These are phyloP conservation scores for Rissa tridactyla DNA, from an alignment of 2,113 vertebrate species.

Conservation along the genomic window DNA sequence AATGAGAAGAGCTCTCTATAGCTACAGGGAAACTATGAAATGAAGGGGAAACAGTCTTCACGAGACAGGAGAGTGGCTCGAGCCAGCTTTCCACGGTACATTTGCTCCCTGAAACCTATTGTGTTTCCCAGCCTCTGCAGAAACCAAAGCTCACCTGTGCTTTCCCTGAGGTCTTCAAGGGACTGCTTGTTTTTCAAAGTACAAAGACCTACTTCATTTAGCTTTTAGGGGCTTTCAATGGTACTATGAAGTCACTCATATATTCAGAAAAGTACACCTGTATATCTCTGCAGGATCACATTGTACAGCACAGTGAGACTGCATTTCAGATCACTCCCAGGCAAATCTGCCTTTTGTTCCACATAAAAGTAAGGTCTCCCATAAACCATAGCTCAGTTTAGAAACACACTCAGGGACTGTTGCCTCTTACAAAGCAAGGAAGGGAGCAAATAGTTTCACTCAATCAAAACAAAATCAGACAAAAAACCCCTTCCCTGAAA, in stretches of 20 bases:
- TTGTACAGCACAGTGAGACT: background rate
- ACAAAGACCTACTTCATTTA: slow-evolving; percentile 8
- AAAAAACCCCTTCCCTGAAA: background rate
- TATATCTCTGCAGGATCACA: background rate
- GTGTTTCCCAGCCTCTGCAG: background rate
- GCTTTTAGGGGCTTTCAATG: background rate
- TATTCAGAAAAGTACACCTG: background rate
- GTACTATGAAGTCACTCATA: background rate
- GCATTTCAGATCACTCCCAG: background rate
- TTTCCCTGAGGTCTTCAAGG: background rate
- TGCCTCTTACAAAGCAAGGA: background rate
- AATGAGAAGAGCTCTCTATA: background rate
- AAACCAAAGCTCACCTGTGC: background rate
- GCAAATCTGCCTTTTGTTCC: background rate
- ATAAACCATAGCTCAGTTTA: background rate
- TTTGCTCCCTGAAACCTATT: background rate
- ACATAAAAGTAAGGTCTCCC: background rate
- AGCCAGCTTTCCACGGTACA: background rate
- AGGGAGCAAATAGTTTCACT: background rate
- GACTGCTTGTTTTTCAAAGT: background rate
- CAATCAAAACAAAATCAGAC: background rate
- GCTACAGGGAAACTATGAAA: background rate
- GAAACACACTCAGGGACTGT: background rate
- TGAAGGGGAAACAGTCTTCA: background rate
- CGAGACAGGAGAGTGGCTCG: background rate